These are phyloP conservation scores for Serranus cabrilla DNA, from an alignment of 2,797 vertebrate species.

Conservation along the genomic window DNA sequence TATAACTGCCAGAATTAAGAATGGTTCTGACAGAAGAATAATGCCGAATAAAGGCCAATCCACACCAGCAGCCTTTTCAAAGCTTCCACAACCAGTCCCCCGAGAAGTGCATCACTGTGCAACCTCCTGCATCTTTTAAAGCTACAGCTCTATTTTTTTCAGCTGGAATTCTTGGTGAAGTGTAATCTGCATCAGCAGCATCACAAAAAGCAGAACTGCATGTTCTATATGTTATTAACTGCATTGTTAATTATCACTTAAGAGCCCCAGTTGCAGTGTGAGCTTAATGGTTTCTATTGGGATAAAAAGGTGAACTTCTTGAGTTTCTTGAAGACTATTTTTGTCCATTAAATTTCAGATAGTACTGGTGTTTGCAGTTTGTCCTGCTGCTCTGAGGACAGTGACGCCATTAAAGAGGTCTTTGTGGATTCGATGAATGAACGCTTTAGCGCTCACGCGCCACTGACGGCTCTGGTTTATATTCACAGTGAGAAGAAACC, in stretches of 20 bases:
- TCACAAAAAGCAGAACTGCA: background rate
- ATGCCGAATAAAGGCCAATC: background rate
- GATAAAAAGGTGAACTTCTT: background rate
- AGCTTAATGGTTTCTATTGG: background rate
- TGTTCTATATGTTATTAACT: background rate
- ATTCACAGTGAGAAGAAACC: constrained; percentile 32
- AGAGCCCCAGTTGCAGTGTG: background rate
- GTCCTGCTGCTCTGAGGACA: constrained; percentile 4
- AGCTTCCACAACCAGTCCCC: background rate
- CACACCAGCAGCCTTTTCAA: background rate
- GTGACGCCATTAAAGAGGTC: background rate
- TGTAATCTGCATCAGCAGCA: background rate
- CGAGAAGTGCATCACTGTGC: background rate
- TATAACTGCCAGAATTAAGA: background rate
- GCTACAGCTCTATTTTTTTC: background rate
- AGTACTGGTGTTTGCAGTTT: background rate
- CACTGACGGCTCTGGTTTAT: constrained; percentile 26
- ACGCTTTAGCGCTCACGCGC: background rate
- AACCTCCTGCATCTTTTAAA: background rate
- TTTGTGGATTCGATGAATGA: constrained; percentile 18
- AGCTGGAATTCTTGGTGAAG: background rate
- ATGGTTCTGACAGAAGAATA: constrained; percentile 3
- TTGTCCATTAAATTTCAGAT: background rate
- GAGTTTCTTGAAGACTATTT: background rate
- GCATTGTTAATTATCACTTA: background rate